These are phyloP conservation scores for Semnornis frantzii DNA, from an alignment of 2,113 vertebrate species.

Conservation along the genomic window DNA sequence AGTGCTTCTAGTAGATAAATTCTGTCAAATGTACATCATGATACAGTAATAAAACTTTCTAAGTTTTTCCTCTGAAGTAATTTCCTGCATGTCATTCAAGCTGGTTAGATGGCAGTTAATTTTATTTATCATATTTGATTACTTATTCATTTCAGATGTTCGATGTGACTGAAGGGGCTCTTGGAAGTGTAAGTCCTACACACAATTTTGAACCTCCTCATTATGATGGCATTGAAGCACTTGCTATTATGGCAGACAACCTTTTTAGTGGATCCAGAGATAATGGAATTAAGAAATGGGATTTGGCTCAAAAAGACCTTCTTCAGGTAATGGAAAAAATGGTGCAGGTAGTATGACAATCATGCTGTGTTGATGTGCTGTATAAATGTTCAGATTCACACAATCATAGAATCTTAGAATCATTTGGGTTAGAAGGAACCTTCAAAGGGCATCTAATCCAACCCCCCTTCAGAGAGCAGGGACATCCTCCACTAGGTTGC, in stretches of 20 bases:
- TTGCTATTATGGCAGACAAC: conserved; percentile 84
- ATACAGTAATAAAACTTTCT: not conserved
- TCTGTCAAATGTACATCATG: not conserved
- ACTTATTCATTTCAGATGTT: conserved; percentile 84
- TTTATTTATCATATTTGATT: not conserved
- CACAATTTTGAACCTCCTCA: conserved; percentile 91
- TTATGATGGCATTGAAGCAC: conserved; percentile 91
- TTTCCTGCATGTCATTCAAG: not conserved
- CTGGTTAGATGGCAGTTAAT: not conserved
- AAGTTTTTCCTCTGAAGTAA: not conserved
- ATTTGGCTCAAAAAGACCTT: conserved; percentile 87
- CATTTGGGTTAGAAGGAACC: no score
- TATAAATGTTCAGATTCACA: not conserved
- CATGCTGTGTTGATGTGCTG: not conserved
- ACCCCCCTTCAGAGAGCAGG: no score
- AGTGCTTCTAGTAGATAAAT: not conserved
- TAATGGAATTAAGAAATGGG: conserved; percentile 94
- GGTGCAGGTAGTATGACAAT: not conserved
- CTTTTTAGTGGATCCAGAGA: conserved; percentile 93
- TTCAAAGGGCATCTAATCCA: no score
- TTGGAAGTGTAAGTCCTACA: conserved; percentile 87
- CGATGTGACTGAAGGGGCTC: conserved; percentile 90
- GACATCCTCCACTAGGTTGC: no score
- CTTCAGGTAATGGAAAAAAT: conserved; percentile 81
- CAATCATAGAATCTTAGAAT: not conserved